Base-by-base conservation (phyloP, 2,113 vertebrate genomes). In the Melanerpes formicivorus region DNA sequence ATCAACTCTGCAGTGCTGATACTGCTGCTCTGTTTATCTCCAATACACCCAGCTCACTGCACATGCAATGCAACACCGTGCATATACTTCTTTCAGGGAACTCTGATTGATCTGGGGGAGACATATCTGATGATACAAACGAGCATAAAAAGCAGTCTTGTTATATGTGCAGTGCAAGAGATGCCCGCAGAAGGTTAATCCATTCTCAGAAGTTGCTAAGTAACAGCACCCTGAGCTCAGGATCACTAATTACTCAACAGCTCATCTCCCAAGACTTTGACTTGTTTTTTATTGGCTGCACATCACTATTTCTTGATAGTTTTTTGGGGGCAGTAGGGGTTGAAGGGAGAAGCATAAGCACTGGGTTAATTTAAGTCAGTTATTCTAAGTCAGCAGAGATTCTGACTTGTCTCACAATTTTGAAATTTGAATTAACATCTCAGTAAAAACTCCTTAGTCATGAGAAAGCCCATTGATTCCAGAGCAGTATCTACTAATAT, bases 121-220 rank as follows among this genome's bases (percentile, higher is more conserved):
- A 32, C 27, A 34, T 22, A 58, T 7, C 65, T 78, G 80, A 37
- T 34, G 72, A 3, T 48, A 22, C 0, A 7, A 85, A 75, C 0
- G 1, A 75, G 63, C 58, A 27, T 70, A 90, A 56, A 62, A 64
- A 88, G 50, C 73, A 84, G 42, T 50, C 60, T 67, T 50, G 44
- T 70, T 77, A 32, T 6, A 75, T 26, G 13, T 11, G 29, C 72
- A 69, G 58, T 23, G 40, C 80, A 90, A 79, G 50, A 55, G 85
- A 81, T 92, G 77, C 58, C 73, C 70, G 55, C 29, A 40, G 88
- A 95, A 93, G 73, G 85, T 93, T 92, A 93, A 95, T 95, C 65
- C 85, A 17, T 80, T 65, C 73, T 90, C 90, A 91, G 80, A 95
- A 96, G 90, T 93, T 91, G 95, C 95, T 93, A 93, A 94, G 91